Percentiles rank a stretch among this genome's conserved stretches.
These are phyloP conservation scores for Naja naja DNA, from an alignment of 2,113 vertebrate genomes.

Conservation along the genomic window DNA sequence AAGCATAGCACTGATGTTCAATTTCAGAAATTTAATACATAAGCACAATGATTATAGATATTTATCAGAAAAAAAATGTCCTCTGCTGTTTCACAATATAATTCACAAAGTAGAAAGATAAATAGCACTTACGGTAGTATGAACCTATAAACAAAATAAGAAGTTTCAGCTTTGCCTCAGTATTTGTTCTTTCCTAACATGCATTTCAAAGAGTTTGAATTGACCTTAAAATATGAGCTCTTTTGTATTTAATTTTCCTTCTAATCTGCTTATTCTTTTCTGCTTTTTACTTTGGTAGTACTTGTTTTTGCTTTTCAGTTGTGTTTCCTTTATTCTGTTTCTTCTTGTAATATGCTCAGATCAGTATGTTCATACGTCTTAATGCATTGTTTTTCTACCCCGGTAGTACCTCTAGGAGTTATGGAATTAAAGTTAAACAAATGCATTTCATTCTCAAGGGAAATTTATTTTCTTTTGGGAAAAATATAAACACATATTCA, in stretches of 20 bases:
- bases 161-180: not conserved
- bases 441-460: not conserved
- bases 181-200: not conserved
- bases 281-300: not conserved
- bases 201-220: not conserved
- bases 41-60: slow-evolving; percentile 59
- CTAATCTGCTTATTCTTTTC: not conserved
- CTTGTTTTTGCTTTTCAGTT: not conserved
- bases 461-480: not conserved
- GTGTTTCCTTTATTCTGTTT: not conserved
- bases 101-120: slow-evolving; percentile 22
- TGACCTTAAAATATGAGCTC: not conserved
- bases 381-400: not conserved
- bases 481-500: not conserved
- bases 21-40: slow-evolving; percentile 60
- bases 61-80: slow-evolving; percentile 59
- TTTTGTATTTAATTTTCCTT: not conserved
- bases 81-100: slow-evolving; percentile 37
- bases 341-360: not conserved
- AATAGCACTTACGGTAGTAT: slow-evolving; percentile 4
- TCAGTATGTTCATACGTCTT: not conserved
- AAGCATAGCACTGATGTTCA: slow-evolving; percentile 58
- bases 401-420: not conserved
- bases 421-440: not conserved
- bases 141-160: slow-evolving; percentile 34